Evolutionary conservation across 2,888 invertebrate species (phyloP).

Genomic region (Melinaea marsaeus): DNA sequence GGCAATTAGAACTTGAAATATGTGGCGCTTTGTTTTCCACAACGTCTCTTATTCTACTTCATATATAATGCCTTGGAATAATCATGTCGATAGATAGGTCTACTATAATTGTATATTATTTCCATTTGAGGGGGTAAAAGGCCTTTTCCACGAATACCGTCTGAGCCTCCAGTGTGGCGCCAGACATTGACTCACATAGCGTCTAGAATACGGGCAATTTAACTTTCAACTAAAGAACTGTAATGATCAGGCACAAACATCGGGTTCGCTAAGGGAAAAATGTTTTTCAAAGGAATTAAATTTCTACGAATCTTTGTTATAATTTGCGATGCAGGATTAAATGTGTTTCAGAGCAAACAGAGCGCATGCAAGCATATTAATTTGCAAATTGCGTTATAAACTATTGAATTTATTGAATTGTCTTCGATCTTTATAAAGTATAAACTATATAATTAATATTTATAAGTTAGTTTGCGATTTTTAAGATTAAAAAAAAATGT

Average conservation of each 20-base stretch:
- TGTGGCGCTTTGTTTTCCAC: slow-evolving; percentile 1
- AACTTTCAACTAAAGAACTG: slow-evolving; percentile 37
- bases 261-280: slow-evolving; percentile 20
- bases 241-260: slow-evolving; percentile 33
- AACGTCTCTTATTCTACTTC: background rate
- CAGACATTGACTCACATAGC: slow-evolving; percentile 56
- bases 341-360: no score
- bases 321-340: background rate
- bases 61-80: slow-evolving; percentile 1
- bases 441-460: no score
- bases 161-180: slow-evolving; percentile 49
- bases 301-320: background rate
- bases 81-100: slow-evolving; percentile 20
- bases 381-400: no score
- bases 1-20: background rate
- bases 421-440: no score
- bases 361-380: no score
- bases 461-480: no score
- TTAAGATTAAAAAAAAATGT: no score
- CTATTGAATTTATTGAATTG: no score
- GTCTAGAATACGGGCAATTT: slow-evolving; percentile 47
- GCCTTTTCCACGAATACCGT: slow-evolving; percentile 61
- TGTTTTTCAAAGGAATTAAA: slow-evolving; percentile 14
- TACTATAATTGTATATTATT: slow-evolving; percentile 62
- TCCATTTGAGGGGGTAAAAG: slow-evolving; percentile 45